These are phyloP conservation scores for Epizoanthus illoricatus DNA, from an alignment of 92 coral and sea anemone genomes.

Conservation along the genomic window DNA sequence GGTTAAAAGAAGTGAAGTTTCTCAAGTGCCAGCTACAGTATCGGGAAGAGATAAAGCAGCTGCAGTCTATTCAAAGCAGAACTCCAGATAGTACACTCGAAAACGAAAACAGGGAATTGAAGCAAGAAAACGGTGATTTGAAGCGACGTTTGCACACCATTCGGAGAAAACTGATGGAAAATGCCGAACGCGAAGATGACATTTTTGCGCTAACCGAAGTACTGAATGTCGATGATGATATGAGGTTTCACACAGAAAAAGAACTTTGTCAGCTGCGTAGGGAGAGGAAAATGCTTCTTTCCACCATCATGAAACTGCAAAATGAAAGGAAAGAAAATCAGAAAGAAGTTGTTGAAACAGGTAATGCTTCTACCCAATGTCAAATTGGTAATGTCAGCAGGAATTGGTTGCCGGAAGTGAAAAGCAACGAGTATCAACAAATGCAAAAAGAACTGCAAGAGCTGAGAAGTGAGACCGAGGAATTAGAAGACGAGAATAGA, in stretches of 20 bases:
- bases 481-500: conserved; percentile 72
- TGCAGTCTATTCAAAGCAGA: conserved; percentile 49
- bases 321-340: conserved; percentile 48
- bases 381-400: conserved; percentile 48
- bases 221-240: conserved; percentile 28
- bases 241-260: conserved; percentile 43
- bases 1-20: conserved; percentile 69
- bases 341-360: background rate
- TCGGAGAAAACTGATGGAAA: conserved; percentile 58
- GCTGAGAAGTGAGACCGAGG: conserved; percentile 66
- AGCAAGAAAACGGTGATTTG: conserved; percentile 52
- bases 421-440: conserved; percentile 54
- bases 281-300: conserved; percentile 81
- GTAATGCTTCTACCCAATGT: conserved; percentile 72
- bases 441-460: conserved; percentile 57
- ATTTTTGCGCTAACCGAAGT: conserved; percentile 51
- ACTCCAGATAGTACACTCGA: conserved; percentile 55
- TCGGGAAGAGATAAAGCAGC: conserved; percentile 64
- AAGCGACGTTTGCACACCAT: conserved; percentile 58
- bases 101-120: conserved; percentile 61
- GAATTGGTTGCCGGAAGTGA: conserved; percentile 43
- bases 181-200: conserved; percentile 57
- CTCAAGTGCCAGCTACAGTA: conserved; percentile 77
- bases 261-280: conserved; percentile 64
- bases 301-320: conserved; percentile 73